phyloP scores from a whole-genome alignment of 2,888 invertebrate species.

The Bimastos eiseni region DNA sequence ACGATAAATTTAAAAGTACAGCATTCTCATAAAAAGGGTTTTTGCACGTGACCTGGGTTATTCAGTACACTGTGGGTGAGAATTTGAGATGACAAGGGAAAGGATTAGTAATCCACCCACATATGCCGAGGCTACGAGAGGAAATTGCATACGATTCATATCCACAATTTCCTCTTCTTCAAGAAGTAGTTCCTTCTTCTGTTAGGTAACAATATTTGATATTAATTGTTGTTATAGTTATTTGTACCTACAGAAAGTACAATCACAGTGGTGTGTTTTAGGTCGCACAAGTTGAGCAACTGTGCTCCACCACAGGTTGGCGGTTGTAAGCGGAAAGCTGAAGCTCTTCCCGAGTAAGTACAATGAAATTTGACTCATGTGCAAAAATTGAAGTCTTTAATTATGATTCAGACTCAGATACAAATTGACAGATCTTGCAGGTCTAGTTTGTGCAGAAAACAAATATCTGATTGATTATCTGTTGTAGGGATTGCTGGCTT shows the following conservation, averaged over 20 bases:
- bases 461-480: not conserved
- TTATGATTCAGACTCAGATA: not conserved
- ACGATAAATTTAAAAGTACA: too few species aligned
- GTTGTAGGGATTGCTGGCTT: slow-evolving; percentile 16
- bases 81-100: too few species aligned
- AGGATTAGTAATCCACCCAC: too few species aligned
- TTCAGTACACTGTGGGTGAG: too few species aligned
- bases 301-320: not conserved
- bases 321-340: not conserved
- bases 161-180: too few species aligned
- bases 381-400: not conserved
- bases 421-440: not conserved
- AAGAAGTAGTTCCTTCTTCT: too few species aligned
- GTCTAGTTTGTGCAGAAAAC: not conserved
- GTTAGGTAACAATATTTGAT: not conserved
- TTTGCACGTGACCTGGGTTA: too few species aligned
- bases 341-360: not conserved
- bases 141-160: too few species aligned
- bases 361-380: not conserved
- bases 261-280: not conserved
- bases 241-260: not conserved
- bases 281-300: not conserved
- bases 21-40: too few species aligned
- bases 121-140: too few species aligned
- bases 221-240: not conserved